Conservation (phyloP, 35 echinoderm and acorn worm genomes). For the Strongylocentrotus purpuratus region DNA sequence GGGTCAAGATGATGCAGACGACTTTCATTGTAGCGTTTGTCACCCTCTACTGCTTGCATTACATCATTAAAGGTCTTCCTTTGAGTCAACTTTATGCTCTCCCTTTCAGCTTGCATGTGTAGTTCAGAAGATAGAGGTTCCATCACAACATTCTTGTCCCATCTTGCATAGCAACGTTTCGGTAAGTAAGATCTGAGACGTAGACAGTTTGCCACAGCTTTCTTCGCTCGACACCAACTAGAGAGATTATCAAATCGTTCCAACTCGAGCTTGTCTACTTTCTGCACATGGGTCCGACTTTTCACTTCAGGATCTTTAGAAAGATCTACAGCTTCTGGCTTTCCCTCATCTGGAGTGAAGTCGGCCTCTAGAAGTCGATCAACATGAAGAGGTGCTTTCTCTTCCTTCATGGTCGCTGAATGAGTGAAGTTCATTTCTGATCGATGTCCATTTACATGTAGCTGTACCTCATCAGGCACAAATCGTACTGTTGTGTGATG, state of each 20-base stretch:
- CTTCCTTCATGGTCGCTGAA: neutral
- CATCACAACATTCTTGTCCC: neutral
- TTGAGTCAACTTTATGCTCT: constrained; percentile 24
- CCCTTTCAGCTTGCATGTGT: constrained; percentile 37
- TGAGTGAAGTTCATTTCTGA: neutral
- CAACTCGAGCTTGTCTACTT: too few relatives aligned
- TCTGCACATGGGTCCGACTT: too few relatives aligned
- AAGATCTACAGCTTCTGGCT: neutral
- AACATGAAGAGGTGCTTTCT: neutral
- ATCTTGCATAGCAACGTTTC: neutral
- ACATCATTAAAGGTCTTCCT: constrained; percentile 27
- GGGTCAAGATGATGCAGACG: constrained; percentile 37
- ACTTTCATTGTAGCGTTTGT: neutral
- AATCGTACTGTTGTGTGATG: neutral
- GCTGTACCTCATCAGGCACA: neutral
- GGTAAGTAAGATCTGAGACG: constrained; percentile 42
- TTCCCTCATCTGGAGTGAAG: neutral
- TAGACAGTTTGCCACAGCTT: neutral
- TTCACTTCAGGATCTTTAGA: too few relatives aligned
- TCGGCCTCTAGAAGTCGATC: neutral
- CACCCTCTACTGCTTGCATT: neutral
- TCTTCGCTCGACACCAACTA: neutral
- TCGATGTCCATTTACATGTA: neutral
- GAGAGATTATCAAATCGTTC: too few relatives aligned
- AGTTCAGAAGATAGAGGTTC: constrained; percentile 20